Conservation (phyloP, 2,888 invertebrate genomes). For the Tetranychus truncatus region DNA sequence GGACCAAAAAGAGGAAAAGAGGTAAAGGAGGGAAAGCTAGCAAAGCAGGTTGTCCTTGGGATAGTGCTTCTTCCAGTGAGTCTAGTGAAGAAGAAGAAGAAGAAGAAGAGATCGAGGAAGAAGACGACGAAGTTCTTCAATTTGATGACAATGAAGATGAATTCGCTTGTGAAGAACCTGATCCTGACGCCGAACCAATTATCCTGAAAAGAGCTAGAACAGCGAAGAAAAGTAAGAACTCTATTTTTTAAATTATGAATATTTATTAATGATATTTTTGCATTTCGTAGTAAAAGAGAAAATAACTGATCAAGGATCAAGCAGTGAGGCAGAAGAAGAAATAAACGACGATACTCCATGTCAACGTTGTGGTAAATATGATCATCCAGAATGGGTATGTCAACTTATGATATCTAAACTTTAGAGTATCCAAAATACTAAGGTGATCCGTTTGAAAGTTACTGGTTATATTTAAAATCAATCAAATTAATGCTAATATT, state of each 20-base stretch:
- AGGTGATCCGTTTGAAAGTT: no score
- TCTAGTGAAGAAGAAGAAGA: slow-evolving; percentile 26
- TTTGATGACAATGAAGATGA: slow-evolving; percentile 58
- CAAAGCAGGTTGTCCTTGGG: slow-evolving; percentile 18
- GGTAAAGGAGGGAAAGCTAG: slow-evolving; percentile 8
- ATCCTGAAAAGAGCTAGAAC: slow-evolving; percentile 55
- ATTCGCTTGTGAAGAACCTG: slow-evolving; percentile 58
- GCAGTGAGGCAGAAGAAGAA: slow-evolving; percentile 24
- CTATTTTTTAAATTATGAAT: neutral
- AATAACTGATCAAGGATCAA: slow-evolving; percentile 14
- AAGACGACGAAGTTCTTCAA: slow-evolving; percentile 36
- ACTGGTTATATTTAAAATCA: neutral
- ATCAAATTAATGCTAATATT: slow-evolving; percentile 6
- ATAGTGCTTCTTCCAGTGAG: slow-evolving; percentile 19
- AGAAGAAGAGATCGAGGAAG: slow-evolving; percentile 31
- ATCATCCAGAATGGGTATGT: slow-evolving; percentile 69
- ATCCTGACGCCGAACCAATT: slow-evolving; percentile 48
- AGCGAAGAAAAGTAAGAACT: slow-evolving; percentile 49
- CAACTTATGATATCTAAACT: neutral
- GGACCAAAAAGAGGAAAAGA: slow-evolving; percentile 13
- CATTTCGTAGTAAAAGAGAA: slow-evolving; percentile 17
- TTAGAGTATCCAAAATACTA: no score
- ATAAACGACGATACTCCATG: slow-evolving; percentile 53
- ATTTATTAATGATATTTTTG: neutral
- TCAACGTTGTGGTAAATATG: slow-evolving; percentile 67